Evolutionary conservation across 2,888 invertebrate genomes (phyloP).

Genomic region (Priocnemis perturbator): DNA sequence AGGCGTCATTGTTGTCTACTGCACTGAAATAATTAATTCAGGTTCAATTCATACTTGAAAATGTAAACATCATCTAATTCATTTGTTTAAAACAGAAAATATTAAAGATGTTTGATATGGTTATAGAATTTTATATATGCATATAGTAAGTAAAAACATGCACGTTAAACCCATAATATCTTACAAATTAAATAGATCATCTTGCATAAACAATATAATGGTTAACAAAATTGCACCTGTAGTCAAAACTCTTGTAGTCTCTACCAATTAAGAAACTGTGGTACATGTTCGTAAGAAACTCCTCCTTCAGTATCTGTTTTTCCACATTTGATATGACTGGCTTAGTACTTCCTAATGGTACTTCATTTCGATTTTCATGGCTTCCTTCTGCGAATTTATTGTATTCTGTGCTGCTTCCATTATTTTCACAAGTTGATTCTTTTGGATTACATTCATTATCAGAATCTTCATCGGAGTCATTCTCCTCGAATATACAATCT

Average conservation of each 20-base stretch:
- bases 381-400: constrained; percentile 1
- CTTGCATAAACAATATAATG: neutral
- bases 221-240: constrained; percentile 75
- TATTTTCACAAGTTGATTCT: neutral
- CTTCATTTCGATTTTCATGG: constrained; percentile 44
- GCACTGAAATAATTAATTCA: constrained; percentile 71
- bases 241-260: constrained; percentile 95
- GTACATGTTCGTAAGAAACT: constrained; percentile 91
- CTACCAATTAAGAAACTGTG: constrained; percentile 88
- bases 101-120: neutral
- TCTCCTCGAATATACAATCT: constrained; percentile 75
- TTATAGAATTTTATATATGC: no score
- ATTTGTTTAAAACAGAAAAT: constrained; percentile 12
- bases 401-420: constrained; percentile 50
- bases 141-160: no score
- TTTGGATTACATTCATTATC: constrained; percentile 50
- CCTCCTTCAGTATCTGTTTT: constrained; percentile 83
- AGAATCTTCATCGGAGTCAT: constrained; percentile 65
- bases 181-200: neutral
- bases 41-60: constrained; percentile 1
- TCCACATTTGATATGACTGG: constrained; percentile 72
- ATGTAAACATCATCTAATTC: no score
- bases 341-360: constrained; percentile 39
- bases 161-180: no score
- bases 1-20: constrained; percentile 88